Evolutionary conservation across 2,888 invertebrate species (phyloP).

Genomic region (Acleris cristana): DNA sequence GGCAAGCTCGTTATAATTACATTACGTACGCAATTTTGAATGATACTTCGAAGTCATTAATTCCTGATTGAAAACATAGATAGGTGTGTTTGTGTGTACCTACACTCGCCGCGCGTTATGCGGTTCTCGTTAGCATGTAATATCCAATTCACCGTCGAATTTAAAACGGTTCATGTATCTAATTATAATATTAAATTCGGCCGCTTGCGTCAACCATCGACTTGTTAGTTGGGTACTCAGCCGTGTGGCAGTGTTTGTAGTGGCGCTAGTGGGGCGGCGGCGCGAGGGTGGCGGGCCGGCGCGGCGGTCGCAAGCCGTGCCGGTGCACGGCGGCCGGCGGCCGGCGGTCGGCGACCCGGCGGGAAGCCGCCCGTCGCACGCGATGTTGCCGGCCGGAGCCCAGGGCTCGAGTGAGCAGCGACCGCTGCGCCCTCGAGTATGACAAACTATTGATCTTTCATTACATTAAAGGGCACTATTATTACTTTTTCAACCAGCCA

Average conservation of each 20-base stretch:
- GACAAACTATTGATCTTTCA: too few relatives aligned
- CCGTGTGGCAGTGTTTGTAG: too few relatives aligned
- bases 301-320: neutral
- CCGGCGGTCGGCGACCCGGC: neutral
- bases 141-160: neutral
- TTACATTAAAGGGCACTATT: too few relatives aligned
- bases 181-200: conserved; percentile 4
- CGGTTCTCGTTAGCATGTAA: conserved; percentile 2
- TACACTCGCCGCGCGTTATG: neutral
- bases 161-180: neutral
- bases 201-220: neutral
- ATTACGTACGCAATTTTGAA: neutral
- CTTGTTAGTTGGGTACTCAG: neutral
- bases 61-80: neutral
- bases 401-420: too few relatives aligned
- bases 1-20: too few relatives aligned
- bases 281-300: neutral
- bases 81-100: neutral
- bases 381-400: neutral
- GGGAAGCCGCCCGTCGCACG: neutral
- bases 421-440: too few relatives aligned
- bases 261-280: neutral
- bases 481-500: too few relatives aligned
- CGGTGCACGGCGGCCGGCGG: too few relatives aligned
- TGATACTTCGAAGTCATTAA: neutral